phyloP scores from a whole-genome alignment of 2,888 invertebrate genomes.

The Xestia sexstrigata region DNA sequence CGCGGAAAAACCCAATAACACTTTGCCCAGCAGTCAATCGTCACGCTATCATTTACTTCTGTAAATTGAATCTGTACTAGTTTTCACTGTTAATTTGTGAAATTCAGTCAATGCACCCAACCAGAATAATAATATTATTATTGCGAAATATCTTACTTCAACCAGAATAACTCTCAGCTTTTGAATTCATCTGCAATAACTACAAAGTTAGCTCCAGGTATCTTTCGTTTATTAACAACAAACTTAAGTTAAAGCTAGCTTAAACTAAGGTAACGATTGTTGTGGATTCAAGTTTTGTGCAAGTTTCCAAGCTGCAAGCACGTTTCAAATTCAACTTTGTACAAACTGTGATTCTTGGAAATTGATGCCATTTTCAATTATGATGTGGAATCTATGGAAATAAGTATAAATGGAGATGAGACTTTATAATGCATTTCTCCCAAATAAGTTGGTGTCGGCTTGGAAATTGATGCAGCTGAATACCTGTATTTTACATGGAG shows the following conservation, averaged over 20 bases:
- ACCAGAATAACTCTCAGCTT: slow-evolving; percentile 29
- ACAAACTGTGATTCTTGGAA: slow-evolving; percentile 21
- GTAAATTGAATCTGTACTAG: too few relatives aligned
- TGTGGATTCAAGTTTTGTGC: slow-evolving; percentile 39
- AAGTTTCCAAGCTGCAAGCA: slow-evolving; percentile 44
- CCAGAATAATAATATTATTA: not conserved
- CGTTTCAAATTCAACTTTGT: slow-evolving; percentile 38
- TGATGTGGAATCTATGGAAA: not conserved
- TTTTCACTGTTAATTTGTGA: not conserved
- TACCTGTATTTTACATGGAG: not conserved
- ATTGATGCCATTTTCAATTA: slow-evolving; percentile 30
- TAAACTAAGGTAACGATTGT: slow-evolving; percentile 38
- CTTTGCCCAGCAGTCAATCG: too few relatives aligned
- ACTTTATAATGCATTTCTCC: not conserved
- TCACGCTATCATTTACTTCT: too few relatives aligned
- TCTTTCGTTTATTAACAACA: slow-evolving; percentile 35
- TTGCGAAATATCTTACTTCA: not conserved
- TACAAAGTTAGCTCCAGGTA: slow-evolving; percentile 35
- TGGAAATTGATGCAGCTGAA: not conserved
- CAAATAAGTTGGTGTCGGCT: not conserved
- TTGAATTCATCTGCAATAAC: slow-evolving; percentile 14
- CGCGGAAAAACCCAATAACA: too few relatives aligned
- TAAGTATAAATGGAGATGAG: not conserved
- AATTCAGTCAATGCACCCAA: not conserved
- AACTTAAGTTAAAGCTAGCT: slow-evolving; percentile 43